Evolutionary conservation across 2,113 vertebrate genomes (phyloP).

Genomic region (Cathartes aura): DNA sequence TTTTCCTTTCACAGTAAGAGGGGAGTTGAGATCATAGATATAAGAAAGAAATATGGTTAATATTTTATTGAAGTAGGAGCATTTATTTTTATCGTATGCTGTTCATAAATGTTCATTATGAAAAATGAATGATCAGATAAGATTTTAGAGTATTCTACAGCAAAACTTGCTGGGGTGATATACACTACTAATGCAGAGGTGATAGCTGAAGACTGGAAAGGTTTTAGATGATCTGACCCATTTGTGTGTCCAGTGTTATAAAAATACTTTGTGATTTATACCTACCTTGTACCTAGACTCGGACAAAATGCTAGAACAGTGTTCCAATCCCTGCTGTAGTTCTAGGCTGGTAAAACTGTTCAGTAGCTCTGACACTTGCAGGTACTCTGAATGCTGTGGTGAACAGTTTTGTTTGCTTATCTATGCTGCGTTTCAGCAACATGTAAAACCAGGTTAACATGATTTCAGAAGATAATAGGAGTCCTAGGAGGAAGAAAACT

Average conservation of each 20-base stretch:
- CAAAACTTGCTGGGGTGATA: background rate
- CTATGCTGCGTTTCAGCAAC: background rate
- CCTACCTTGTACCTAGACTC: background rate
- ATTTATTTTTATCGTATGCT: conserved; percentile 60
- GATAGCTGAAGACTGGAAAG: background rate
- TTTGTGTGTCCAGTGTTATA: background rate
- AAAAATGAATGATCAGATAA: conserved; percentile 9
- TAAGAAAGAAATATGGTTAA: background rate
- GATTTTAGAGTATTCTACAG: conserved; percentile 40
- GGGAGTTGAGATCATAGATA: conserved; percentile 57
- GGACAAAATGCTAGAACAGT: background rate
- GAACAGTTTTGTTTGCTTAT: background rate
- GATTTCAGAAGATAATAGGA: background rate
- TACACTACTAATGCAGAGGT: background rate
- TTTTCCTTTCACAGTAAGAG: conserved; percentile 63
- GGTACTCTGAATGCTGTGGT: background rate
- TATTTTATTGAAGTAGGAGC: conserved; percentile 17
- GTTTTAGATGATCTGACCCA: background rate
- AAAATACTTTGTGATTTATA: background rate
- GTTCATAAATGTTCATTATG: conserved; percentile 22
- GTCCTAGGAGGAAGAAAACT: background rate
- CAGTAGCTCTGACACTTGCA: background rate
- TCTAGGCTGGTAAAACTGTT: background rate
- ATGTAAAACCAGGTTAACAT: background rate
- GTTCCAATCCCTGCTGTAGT: background rate